A percentile compares a stretch with the other conserved stretches of the same genome.
Evolutionary conservation across 2,888 invertebrate genomes (phyloP).

Genomic region (Mactromeris polynyma): DNA sequence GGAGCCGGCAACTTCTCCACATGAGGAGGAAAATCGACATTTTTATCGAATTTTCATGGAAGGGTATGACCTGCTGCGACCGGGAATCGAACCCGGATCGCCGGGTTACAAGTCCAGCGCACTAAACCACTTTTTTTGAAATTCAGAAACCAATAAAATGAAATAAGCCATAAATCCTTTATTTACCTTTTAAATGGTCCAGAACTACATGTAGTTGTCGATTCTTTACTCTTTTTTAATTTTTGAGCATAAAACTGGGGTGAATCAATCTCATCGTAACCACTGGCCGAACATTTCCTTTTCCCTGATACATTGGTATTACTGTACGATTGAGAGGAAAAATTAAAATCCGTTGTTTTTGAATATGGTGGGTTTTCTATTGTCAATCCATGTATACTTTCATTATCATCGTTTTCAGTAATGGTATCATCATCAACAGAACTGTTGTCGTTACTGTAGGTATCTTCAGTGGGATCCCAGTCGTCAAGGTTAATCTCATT

Average conservation of each 20-base stretch:
- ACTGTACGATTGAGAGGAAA: background rate
- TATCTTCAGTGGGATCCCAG: slow-evolving; percentile 53
- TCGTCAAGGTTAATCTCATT: slow-evolving; percentile 66
- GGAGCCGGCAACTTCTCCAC: too few relatives aligned
- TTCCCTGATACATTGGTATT: slow-evolving; percentile 19
- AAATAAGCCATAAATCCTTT: too few relatives aligned
- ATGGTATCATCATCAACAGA: background rate
- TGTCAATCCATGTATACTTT: slow-evolving; percentile 13
- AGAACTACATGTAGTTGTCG: slow-evolving; percentile 41
- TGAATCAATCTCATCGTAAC: slow-evolving; percentile 7
- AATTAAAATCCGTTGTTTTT: slow-evolving; percentile 3
- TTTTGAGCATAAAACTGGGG: slow-evolving; percentile 59
- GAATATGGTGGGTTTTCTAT: slow-evolving; percentile 48
- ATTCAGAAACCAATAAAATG: too few relatives aligned
- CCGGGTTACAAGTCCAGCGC: too few relatives aligned
- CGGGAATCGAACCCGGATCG: too few relatives aligned
- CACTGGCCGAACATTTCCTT: slow-evolving; percentile 10
- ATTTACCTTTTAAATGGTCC: slow-evolving; percentile 57
- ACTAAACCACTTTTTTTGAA: too few relatives aligned
- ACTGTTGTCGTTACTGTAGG: slow-evolving; percentile 9
- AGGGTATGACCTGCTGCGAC: too few relatives aligned
- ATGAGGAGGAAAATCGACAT: too few relatives aligned
- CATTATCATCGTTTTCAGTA: slow-evolving; percentile 18
- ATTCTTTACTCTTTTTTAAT: slow-evolving; percentile 47
- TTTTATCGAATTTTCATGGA: too few relatives aligned